Evolutionary conservation across 1,140 invertebrate species (phyloP).

Genomic region (Danaus melanippus): DNA sequence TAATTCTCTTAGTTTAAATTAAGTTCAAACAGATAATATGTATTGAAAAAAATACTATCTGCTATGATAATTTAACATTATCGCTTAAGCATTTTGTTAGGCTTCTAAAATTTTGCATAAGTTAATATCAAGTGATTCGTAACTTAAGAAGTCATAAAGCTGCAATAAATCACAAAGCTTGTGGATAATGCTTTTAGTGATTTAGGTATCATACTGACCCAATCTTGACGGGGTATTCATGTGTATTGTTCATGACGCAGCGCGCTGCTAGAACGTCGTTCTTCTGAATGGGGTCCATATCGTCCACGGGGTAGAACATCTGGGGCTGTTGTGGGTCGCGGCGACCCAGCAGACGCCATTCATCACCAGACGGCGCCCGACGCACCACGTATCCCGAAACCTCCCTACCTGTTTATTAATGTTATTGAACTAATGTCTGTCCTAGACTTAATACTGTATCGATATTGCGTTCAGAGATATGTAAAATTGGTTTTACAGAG

Average conservation of each 20-base stretch:
- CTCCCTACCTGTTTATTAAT: conserved; percentile 75
- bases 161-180: too few species aligned
- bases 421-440: too few species aligned
- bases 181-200: too few species aligned
- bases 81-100: too few species aligned
- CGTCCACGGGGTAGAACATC: conserved; percentile 94
- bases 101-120: too few species aligned
- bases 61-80: too few species aligned
- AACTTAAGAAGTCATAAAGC: too few species aligned
- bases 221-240: conserved; percentile 76
- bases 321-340: conserved; percentile 92
- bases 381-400: conserved; percentile 90
- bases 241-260: conserved; percentile 90
- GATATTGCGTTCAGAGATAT: too few species aligned
- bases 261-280: conserved; percentile 89
- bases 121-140: too few species aligned
- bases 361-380: conserved; percentile 71
- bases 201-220: conserved; percentile 75
- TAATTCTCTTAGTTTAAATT: not conserved
- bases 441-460: too few species aligned
- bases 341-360: conserved; percentile 92
- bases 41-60: conserved; percentile 3
- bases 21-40: too few species aligned
- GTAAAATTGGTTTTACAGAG: too few species aligned
- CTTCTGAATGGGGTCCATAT: conserved; percentile 73